Percentiles rank a stretch among this genome's conserved stretches.
Conservation (phyloP, 1,140 invertebrate genomes). For the Epicauta chinensis region DNA sequence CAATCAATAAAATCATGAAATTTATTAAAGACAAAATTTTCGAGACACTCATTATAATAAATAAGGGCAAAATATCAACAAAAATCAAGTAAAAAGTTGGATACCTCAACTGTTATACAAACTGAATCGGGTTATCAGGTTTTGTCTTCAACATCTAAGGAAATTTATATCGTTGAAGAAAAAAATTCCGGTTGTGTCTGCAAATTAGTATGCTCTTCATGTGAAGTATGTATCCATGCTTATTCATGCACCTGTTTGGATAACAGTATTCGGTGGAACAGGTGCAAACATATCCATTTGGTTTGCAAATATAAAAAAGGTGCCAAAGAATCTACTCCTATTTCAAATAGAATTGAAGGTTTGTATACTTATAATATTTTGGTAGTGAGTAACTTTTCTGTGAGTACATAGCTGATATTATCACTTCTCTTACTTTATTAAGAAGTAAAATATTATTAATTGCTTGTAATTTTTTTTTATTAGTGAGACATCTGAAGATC, state of each 20-base stretch:
- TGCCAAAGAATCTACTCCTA: no score
- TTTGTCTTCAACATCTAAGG: slow-evolving; percentile 1
- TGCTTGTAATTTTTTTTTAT: no score
- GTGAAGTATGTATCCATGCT: slow-evolving; percentile 18
- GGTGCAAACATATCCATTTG: slow-evolving; percentile 27
- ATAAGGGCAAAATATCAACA: slow-evolving; percentile 7
- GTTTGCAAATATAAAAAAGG: no score
- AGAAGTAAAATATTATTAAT: no score
- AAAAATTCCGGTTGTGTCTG: slow-evolving; percentile 9
- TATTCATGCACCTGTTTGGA: slow-evolving; percentile 23
- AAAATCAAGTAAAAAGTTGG: slow-evolving; percentile 1
- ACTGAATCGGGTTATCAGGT: slow-evolving; percentile 5
- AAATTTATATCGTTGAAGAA: slow-evolving; percentile 15
- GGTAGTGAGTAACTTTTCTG: no score
- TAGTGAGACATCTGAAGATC: no score
- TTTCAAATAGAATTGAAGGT: no score
- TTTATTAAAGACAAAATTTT: slow-evolving; percentile 19
- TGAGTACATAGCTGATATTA: no score
- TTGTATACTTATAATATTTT: no score
- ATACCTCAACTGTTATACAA: background rate
- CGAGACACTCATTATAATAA: slow-evolving; percentile 1
- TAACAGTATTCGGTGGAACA: slow-evolving; percentile 16
- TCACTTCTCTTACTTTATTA: no score
- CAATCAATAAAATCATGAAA: slow-evolving; percentile 10
- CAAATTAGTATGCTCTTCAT: slow-evolving; percentile 14